A percentile compares a stretch with the other conserved stretches of the same genome.
phyloP scores from a whole-genome alignment of 2,113 vertebrate species.

The Leptobrachium ailaonicum region DNA sequence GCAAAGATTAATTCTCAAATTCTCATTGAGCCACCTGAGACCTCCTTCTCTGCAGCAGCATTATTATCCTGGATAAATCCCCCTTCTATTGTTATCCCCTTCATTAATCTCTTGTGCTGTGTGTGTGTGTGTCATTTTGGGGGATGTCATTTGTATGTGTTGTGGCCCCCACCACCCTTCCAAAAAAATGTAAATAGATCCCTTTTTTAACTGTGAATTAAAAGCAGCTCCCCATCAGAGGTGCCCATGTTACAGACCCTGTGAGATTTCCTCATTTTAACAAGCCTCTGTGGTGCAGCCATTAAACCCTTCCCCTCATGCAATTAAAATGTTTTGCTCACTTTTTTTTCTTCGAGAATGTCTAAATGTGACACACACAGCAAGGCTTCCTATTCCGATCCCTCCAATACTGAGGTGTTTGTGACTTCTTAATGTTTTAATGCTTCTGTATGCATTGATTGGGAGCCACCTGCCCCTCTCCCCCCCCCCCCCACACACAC shows the following conservation, averaged over 20 bases:
- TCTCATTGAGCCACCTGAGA: background rate
- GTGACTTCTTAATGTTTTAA: too few species aligned
- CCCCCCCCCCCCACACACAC: too few species aligned
- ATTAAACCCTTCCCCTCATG: background rate
- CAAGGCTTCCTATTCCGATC: too few species aligned
- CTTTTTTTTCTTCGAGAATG: background rate
- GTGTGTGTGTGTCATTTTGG: too few species aligned
- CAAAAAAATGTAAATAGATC: background rate
- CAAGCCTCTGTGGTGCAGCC: background rate
- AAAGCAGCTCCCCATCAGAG: background rate
- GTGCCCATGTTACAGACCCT: background rate
- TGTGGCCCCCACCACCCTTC: background rate
- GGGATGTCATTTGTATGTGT: background rate
- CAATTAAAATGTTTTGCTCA: constrained; percentile 2
- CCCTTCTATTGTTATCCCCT: too few species aligned
- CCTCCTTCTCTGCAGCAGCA: background rate
- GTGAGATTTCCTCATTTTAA: constrained; percentile 10
- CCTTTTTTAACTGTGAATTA: too few species aligned
- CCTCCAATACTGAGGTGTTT: too few species aligned
- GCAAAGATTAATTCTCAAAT: background rate
- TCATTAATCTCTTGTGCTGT: too few species aligned
- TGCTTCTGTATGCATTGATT: too few species aligned
- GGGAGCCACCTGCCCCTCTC: too few species aligned
- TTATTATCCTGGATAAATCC: too few species aligned
- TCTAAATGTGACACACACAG: background rate